A percentile compares a stretch with the other conserved stretches of the same genome.
Evolutionary conservation across 2,113 vertebrate genomes (phyloP).

Genomic region (Cariama cristata): DNA sequence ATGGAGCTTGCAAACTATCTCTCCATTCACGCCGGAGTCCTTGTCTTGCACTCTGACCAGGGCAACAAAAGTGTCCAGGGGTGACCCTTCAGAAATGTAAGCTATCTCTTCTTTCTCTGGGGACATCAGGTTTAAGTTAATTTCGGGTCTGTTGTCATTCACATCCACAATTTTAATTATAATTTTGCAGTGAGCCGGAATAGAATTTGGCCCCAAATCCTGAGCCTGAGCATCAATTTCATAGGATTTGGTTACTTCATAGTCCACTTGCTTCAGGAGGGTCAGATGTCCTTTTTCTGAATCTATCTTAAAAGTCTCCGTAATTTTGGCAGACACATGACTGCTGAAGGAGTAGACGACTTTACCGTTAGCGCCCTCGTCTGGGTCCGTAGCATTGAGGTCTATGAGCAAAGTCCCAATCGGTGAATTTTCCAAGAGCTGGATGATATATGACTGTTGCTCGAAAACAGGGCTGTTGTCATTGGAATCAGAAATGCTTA

Average conservation of each 20-base stretch:
- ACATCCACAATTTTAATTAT: slow-evolving; percentile 94
- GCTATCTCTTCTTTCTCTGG: slow-evolving; percentile 92
- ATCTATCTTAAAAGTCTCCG: slow-evolving; percentile 92
- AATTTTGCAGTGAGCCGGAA: slow-evolving; percentile 96
- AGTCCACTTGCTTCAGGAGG: slow-evolving; percentile 92
- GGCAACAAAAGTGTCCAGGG: slow-evolving; percentile 92
- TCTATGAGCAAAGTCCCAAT: slow-evolving; percentile 90
- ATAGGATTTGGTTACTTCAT: slow-evolving; percentile 87
- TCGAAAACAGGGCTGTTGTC: slow-evolving; percentile 96
- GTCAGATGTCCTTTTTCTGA: slow-evolving; percentile 90
- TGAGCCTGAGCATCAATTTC: slow-evolving; percentile 96
- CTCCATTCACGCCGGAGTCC: slow-evolving; percentile 92
- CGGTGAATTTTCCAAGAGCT: slow-evolving; percentile 87
- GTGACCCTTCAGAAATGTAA: slow-evolving; percentile 91
- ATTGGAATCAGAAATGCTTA: slow-evolving; percentile 95
- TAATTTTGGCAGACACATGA: slow-evolving; percentile 90
- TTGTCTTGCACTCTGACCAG: slow-evolving; percentile 93
- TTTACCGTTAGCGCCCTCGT: slow-evolving; percentile 96
- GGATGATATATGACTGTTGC: slow-evolving; percentile 86
- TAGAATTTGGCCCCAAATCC: slow-evolving; percentile 95
- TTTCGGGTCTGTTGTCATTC: slow-evolving; percentile 97
- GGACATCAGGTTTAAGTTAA: slow-evolving; percentile 95
- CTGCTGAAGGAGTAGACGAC: slow-evolving; percentile 95
- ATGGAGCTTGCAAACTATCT: slow-evolving; percentile 89
- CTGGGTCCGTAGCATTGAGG: slow-evolving; percentile 96